These are phyloP conservation scores for Sapajus apella DNA, from an alignment of 2,113 vertebrate species.

Conservation along the genomic window DNA sequence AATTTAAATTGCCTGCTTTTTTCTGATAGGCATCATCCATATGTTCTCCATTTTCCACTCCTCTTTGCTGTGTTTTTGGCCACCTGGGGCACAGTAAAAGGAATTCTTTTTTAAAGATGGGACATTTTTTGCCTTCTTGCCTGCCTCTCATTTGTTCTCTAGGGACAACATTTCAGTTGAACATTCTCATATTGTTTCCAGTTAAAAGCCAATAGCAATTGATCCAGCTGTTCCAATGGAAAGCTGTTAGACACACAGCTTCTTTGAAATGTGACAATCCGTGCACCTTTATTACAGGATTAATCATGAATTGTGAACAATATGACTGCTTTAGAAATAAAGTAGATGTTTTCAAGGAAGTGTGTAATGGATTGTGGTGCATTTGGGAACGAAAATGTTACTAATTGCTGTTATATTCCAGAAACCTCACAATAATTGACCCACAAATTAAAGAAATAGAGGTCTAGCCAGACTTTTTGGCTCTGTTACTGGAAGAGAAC, in stretches of 20 bases:
- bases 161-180: not conserved
- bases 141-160: conserved; percentile 19
- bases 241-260: conserved; percentile 35
- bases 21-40: not conserved
- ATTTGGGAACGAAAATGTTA: conserved; percentile 8
- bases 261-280: conserved; percentile 5
- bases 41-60: conserved; percentile 7
- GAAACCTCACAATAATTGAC: conserved; percentile 59
- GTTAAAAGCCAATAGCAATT: conserved; percentile 3
- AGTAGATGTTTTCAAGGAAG: conserved; percentile 53
- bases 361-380: conserved; percentile 39
- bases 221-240: not conserved
- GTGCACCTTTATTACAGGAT: not conserved
- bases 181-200: conserved; percentile 16
- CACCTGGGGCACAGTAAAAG: conserved; percentile 10
- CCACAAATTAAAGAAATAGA: conserved; percentile 57
- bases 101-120: not conserved
- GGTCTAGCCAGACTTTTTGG: conserved; percentile 17
- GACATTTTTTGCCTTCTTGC: not conserved
- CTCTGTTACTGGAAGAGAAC: conserved; percentile 22
- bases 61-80: not conserved
- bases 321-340: conserved; percentile 57
- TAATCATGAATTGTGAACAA: conserved; percentile 5
- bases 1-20: not conserved
- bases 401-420: conserved; percentile 49